These are phyloP conservation scores for Aspidoscelis tigris DNA, from an alignment of 2,113 vertebrate genomes.

Conservation along the genomic window DNA sequence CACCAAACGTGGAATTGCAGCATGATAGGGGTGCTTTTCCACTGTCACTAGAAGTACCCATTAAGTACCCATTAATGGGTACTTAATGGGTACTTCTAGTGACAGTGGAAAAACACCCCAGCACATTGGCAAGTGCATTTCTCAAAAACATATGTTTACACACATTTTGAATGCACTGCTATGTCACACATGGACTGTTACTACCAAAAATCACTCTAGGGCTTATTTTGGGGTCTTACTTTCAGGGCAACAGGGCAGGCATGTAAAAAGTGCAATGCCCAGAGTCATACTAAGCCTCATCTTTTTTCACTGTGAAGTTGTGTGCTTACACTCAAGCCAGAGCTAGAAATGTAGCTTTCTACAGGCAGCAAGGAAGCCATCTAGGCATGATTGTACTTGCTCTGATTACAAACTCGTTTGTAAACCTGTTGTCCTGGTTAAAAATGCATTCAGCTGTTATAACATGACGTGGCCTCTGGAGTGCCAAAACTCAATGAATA, in stretches of 20 bases:
- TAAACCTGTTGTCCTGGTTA: neutral
- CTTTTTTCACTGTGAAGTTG: accelerated
- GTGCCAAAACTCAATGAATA: neutral
- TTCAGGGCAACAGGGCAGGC: too few species aligned
- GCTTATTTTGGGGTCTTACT: too few species aligned
- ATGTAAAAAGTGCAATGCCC: neutral
- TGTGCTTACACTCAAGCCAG: neutral
- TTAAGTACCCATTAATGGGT: too few species aligned
- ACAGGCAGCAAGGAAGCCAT: neutral
- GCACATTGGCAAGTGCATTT: neutral
- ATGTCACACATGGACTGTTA: neutral
- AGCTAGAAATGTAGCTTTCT: conserved; percentile 8
- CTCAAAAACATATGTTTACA: neutral
- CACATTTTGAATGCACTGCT: neutral
- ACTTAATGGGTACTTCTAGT: too few species aligned
- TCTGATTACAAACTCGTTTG: neutral
- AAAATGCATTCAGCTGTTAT: neutral
- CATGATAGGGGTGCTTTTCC: too few species aligned
- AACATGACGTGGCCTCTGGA: neutral
- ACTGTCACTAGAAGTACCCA: too few species aligned
- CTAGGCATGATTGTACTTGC: neutral
- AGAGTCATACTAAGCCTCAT: neutral
- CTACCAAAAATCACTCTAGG: too few species aligned
- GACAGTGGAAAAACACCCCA: neutral
- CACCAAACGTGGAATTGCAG: neutral